Evolutionary conservation across 2,797 vertebrate genomes (phyloP).

Genomic region (Coracias cyanogaster): DNA sequence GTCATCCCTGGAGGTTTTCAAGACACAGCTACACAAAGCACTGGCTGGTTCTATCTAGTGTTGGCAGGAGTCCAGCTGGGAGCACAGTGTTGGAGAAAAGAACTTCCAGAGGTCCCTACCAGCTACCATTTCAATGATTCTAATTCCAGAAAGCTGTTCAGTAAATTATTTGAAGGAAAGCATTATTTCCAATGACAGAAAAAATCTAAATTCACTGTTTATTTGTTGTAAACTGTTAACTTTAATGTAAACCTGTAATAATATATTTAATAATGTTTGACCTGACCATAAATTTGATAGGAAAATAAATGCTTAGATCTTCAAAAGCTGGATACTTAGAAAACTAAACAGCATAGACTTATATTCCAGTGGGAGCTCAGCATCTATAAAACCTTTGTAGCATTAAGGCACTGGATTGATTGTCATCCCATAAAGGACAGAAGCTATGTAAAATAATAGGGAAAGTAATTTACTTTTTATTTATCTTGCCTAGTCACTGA

Average conservation of each 20-base stretch:
- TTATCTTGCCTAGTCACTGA: not conserved
- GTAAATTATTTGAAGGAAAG: not conserved
- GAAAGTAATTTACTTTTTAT: not conserved
- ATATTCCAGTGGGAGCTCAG: not conserved
- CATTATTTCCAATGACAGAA: not conserved
- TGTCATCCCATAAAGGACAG: not conserved
- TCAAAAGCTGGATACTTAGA: not conserved
- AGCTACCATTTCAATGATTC: not conserved
- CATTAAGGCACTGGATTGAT: not conserved
- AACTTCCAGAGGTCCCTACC: not conserved
- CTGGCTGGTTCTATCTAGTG: not conserved
- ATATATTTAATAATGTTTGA: not conserved
- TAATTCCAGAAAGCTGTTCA: not conserved
- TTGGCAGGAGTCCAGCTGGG: not conserved
- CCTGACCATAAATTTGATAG: not conserved
- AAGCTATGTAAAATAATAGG: not conserved
- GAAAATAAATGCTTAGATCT: not conserved
- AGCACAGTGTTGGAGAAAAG: not conserved
- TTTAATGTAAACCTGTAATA: not conserved
- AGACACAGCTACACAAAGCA: not conserved
- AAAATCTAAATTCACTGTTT: not conserved
- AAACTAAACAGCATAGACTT: not conserved
- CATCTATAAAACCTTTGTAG: not conserved
- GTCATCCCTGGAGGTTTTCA: not conserved
- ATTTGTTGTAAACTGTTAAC: not conserved